Evolutionary conservation across 2,888 invertebrate genomes (phyloP), one percentile per base, ranked within the genome.

Genomic region (Melieria omissa): DNA sequence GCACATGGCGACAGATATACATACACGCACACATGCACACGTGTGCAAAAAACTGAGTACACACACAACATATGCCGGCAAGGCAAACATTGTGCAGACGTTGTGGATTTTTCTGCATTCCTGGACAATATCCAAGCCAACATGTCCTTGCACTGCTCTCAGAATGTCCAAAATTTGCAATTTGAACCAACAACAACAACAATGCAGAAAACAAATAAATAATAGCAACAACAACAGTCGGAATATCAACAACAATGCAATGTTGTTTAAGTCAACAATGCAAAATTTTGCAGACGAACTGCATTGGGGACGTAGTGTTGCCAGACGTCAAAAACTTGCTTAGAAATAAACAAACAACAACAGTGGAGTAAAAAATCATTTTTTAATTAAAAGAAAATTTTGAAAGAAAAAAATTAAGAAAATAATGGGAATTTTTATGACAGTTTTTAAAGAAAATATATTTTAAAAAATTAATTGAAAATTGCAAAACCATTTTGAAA

Each of bases 111-210:
- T 67, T 57, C 54, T n/a, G 55, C 14, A 61, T 63, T 71, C 63
- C 61, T 72, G 67, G 72, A 58, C 72, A 67, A 55, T 72, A 67
- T 67, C 72, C 67, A 67, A 72, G 67, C 72, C 54, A 58, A 55
- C 63, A 58, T 52, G 14, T 16, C 16, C 46, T 14, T 10, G 10
- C 14, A 57, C 41, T 14, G 8, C 45, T 0, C 60, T 29, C 29
- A 29, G 29, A 29, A 29, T 29, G 29, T 29, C 29, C 29, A 29
- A 29, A 29, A 29, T 29, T 29, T 29, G 29, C 29, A 29, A 29
- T 2, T 29, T 2, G 29, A 29, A 29, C 29, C 29, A 29, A 29
- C 29, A 29, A 29, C 29, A 29, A 29, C 29, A 29, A 29, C 29
- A 29, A 29, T 2, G 29, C 29, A 2, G 29, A 29, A 29, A 29